Percentiles rank a stretch among this genome's conserved stretches.
Conservation (phyloP, 2,113 vertebrate species). For the Hypomesus transpacificus region DNA sequence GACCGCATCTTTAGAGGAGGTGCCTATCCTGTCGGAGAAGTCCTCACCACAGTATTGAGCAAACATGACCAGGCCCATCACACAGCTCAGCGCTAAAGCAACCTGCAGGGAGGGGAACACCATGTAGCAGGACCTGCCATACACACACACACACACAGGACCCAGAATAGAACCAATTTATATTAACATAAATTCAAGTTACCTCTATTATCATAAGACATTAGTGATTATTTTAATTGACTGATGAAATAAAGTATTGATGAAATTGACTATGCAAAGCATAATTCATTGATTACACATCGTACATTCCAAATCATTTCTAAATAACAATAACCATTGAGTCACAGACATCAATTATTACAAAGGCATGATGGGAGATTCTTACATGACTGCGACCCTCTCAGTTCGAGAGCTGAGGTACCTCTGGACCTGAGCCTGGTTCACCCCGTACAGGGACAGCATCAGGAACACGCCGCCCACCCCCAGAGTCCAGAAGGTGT, state of each 20-base stretch:
- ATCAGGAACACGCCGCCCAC: conserved; percentile 92
- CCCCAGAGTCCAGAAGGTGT: conserved; percentile 91
- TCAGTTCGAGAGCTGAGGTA: conserved; percentile 90
- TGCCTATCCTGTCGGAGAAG: conserved; percentile 48
- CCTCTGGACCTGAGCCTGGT: conserved; percentile 93
- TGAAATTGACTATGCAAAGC: no score
- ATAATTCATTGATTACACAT: no score
- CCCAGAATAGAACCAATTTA: no score
- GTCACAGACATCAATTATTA: no score
- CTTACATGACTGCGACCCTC: conserved; percentile 83
- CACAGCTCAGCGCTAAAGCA: conserved; percentile 80
- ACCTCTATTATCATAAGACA: no score
- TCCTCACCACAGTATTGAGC: conserved; percentile 76
- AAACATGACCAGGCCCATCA: conserved; percentile 91
- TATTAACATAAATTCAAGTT: background rate
- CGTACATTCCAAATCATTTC: no score
- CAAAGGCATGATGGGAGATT: background rate
- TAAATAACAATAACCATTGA: no score
- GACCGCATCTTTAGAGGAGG: conserved; percentile 73
- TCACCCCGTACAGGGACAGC: conserved; percentile 90
- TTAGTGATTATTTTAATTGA: no score
- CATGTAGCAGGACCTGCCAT: conserved; percentile 86
- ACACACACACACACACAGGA: background rate
- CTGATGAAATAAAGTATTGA: no score
- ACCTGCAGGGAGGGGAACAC: conserved; percentile 92